Base-by-base conservation (phyloP, 2,888 invertebrate genomes). In the Caenorhabditis sp. region DNA sequence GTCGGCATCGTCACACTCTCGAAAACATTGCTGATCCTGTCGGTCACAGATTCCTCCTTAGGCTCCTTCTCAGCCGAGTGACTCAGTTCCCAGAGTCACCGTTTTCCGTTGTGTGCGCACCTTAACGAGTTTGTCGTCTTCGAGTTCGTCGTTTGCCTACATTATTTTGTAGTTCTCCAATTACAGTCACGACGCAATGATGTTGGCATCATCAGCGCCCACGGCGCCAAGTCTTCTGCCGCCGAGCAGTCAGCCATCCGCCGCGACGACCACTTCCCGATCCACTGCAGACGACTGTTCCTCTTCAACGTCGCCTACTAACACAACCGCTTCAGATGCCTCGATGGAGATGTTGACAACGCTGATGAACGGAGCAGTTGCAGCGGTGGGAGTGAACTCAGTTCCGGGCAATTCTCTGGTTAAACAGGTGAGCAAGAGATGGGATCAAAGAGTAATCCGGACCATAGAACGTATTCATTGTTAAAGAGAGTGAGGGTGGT, bases 291-390 rank as follows among this genome's bases (percentile, higher is more conserved):
- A 80, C 28, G 74, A 80, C 8, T 74, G 74, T 32, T 80, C 80
- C 9, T 80, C 80, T 9, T 80, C 81, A 5, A 77, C 85, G 6
- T 85, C 85, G 1, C 82, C 85, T 4, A 83, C 85, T 5, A 82
- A 79, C 44, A 83, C 85, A n/a, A 72, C 83, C 4, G 77, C 69
- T n/a, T 85, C 85, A 11, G 85, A 85, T 28, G 81, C 76, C 8
- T 81, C 81, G n/a, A 76, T 81, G 70, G 81, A 81, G n/a, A 76
- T 81, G 76, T 32, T 81, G n/a, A 60, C 76, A 11, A 65, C 60
- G 13, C 47, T 81, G 61, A 76, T 81, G 81, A 81, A 76, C 61
- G 76, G 70, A 11, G 69, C 56, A 24, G 79, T 58, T 0, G 79
- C 79, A 15, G 69, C 69, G 1, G 62, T 58, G 8, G 44, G 37